phyloP scores from a whole-genome alignment of 2,888 invertebrate species.

The Chalcis sispes region DNA sequence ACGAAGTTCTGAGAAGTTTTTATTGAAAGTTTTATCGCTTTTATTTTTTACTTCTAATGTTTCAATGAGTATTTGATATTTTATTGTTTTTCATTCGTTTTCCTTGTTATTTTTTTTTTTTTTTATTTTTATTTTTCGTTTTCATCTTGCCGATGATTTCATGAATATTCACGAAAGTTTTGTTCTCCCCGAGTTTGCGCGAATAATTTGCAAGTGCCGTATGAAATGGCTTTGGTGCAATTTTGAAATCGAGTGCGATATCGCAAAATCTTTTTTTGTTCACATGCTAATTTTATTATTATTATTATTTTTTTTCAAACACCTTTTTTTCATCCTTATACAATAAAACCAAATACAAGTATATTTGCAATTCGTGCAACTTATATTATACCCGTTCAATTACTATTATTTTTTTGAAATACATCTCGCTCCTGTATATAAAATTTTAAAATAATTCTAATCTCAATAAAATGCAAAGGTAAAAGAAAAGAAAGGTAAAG shows the following conservation, averaged over 20 bases:
- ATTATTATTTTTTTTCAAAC: too few relatives aligned
- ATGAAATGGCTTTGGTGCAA: not conserved
- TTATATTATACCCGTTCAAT: too few relatives aligned
- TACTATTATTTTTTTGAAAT: too few relatives aligned
- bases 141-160: not conserved
- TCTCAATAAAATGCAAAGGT: too few relatives aligned
- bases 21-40: slow-evolving; percentile 14
- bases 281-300: too few relatives aligned
- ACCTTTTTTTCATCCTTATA: too few relatives aligned
- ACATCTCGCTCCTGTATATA: too few relatives aligned
- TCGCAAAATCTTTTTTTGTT: not conserved
- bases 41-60: not conserved
- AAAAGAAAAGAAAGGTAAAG: not conserved
- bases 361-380: too few relatives aligned
- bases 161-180: not conserved
- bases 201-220: not conserved
- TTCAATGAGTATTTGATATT: slow-evolving; percentile 6
- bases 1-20: slow-evolving; percentile 24
- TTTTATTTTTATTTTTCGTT: not conserved
- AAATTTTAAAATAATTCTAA: too few relatives aligned
- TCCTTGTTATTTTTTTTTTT: slow-evolving; percentile 9
- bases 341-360: too few relatives aligned
- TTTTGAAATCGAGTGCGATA: not conserved
- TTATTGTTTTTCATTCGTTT: too few relatives aligned
- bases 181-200: not conserved